These are phyloP conservation scores for Hemithea aestivaria DNA, from an alignment of 2,888 invertebrate genomes.

Conservation along the genomic window DNA sequence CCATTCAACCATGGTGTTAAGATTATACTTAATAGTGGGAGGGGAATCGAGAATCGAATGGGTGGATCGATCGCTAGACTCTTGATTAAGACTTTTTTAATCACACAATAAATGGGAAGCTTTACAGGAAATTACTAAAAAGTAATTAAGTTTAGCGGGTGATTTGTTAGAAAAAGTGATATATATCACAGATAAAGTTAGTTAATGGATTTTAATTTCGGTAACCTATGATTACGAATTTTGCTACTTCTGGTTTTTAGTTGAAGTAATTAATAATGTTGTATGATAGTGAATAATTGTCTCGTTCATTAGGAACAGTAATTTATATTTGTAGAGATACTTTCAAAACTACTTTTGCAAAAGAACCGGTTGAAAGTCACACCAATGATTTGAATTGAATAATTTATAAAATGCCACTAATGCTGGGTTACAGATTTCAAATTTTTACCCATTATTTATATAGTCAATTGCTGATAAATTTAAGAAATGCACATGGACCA, in stretches of 20 bases:
- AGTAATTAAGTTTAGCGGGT: constrained; percentile 14
- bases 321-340: not conserved
- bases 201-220: constrained; percentile 7
- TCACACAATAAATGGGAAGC: constrained; percentile 25
- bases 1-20: constrained; percentile 32
- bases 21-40: constrained; percentile 57
- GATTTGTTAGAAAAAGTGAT: constrained; percentile 4
- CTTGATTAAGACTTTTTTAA: constrained; percentile 51
- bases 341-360: too few relatives aligned
- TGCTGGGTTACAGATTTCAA: too few relatives aligned
- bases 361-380: too few relatives aligned
- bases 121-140: constrained; percentile 41
- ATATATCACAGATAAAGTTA: constrained; percentile 7
- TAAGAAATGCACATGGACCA: too few relatives aligned
- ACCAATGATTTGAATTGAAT: too few relatives aligned
- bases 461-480: too few relatives aligned
- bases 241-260: constrained; percentile 8
- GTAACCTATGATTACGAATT: constrained; percentile 11
- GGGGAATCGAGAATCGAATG: constrained; percentile 62
- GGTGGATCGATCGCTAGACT: constrained; percentile 45
- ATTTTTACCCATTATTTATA: too few relatives aligned
- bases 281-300: not conserved
- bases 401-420: too few relatives aligned
- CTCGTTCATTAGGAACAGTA: not conserved
- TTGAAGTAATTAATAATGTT: constrained; percentile 6